These are phyloP conservation scores for Danionella cerebrum DNA, from an alignment of 2,113 vertebrate species.

Conservation along the genomic window DNA sequence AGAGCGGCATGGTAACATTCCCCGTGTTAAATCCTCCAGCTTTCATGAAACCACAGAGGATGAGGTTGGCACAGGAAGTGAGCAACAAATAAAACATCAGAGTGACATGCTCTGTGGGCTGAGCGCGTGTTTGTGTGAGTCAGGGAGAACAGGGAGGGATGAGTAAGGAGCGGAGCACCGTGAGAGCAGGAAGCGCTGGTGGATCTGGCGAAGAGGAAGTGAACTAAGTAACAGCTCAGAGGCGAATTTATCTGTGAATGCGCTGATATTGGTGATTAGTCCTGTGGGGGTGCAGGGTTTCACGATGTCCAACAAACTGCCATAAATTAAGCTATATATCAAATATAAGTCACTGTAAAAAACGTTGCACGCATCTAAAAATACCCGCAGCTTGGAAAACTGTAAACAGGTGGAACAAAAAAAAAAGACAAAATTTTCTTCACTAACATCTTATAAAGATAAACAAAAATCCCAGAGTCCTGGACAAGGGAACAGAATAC, in stretches of 20 bases:
- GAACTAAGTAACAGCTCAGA: not conserved
- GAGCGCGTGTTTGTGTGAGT: slow-evolving; percentile 2
- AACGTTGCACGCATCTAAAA: too few species aligned
- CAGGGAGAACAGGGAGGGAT: slow-evolving; percentile 24
- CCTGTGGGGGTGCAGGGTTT: too few species aligned
- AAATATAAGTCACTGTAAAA: too few species aligned
- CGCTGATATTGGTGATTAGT: not conserved
- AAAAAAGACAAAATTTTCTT: too few species aligned
- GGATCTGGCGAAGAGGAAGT: slow-evolving; percentile 35
- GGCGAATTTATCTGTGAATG: not conserved
- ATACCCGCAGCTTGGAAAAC: too few species aligned
- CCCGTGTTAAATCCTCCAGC: slow-evolving; percentile 13
- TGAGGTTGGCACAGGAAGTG: slow-evolving; percentile 29
- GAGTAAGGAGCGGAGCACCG: slow-evolving; percentile 27
- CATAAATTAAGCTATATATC: too few species aligned
- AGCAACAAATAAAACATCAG: slow-evolving; percentile 11
- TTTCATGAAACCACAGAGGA: slow-evolving; percentile 21
- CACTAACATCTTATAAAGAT: too few species aligned
- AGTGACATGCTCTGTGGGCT: slow-evolving; percentile 33
- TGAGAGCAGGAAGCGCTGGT: slow-evolving; percentile 26
- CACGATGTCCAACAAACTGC: too few species aligned
- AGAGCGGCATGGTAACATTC: slow-evolving; percentile 7
- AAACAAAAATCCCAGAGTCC: too few species aligned
- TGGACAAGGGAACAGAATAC: too few species aligned
- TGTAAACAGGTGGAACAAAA: too few species aligned